Percentiles rank a stretch among this genome's conserved stretches.
These are phyloP conservation scores for Pseudolycoriella hygida DNA, from an alignment of 2,888 invertebrate species.

Conservation along the genomic window DNA sequence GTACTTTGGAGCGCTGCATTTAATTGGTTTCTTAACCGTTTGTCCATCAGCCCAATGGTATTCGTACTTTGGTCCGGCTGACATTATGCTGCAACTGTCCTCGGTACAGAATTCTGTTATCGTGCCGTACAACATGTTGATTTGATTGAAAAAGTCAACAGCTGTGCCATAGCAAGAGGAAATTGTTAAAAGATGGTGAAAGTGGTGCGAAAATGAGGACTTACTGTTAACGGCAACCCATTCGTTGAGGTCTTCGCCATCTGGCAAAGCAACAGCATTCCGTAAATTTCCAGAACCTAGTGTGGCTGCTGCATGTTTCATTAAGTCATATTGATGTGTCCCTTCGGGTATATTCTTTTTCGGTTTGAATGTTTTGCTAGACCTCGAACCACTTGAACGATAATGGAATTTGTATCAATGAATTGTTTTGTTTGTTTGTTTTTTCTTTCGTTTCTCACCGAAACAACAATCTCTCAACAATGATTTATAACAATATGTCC, in stretches of 20 bases:
- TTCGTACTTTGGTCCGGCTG: constrained; percentile 97
- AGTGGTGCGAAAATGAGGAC: constrained; percentile 23
- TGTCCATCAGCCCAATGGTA: constrained; percentile 99
- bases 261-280: constrained; percentile 89
- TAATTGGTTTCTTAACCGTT: constrained; percentile 95
- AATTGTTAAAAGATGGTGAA: background rate
- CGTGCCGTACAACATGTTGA: constrained; percentile 98
- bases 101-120: constrained; percentile 99
- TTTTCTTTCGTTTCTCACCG: too few species aligned
- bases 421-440: too few species aligned
- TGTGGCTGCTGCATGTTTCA: constrained; percentile 98
- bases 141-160: constrained; percentile 99
- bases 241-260: constrained; percentile 98
- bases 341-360: constrained; percentile 98
- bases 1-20: constrained; percentile 97
- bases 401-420: too few species aligned
- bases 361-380: constrained; percentile 95
- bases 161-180: constrained; percentile 40
- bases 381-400: constrained; percentile 35
- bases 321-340: constrained; percentile 95
- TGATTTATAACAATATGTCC: too few species aligned
- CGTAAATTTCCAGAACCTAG: constrained; percentile 93
- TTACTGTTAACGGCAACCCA: constrained; percentile 99
- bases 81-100: constrained; percentile 95
- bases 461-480: too few species aligned